Conservation (phyloP, 2,888 invertebrate genomes). For the Perdita meconis region DNA sequence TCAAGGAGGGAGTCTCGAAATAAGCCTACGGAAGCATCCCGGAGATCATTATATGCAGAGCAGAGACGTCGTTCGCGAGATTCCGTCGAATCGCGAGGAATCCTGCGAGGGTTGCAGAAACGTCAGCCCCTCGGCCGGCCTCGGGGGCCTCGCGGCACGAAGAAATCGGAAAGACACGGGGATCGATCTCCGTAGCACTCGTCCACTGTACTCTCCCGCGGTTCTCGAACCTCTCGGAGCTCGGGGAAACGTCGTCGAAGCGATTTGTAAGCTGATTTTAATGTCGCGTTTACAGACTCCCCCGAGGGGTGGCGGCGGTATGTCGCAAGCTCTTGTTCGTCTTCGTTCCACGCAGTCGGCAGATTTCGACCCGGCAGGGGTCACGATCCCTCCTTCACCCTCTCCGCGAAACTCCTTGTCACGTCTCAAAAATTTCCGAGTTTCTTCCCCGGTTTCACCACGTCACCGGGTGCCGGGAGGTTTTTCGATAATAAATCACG, state of each 20-base stretch:
- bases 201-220: slow-evolving; percentile 59
- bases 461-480: slow-evolving; percentile 55
- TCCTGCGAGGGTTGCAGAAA: slow-evolving; percentile 70
- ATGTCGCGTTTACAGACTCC: slow-evolving; percentile 77
- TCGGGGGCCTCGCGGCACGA: slow-evolving; percentile 34
- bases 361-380: slow-evolving; percentile 58
- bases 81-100: slow-evolving; percentile 67
- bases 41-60: slow-evolving; percentile 54
- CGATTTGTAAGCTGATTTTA: slow-evolving; percentile 80
- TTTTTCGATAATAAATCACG: slow-evolving; percentile 75
- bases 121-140: slow-evolving; percentile 9
- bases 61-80: slow-evolving; percentile 36
- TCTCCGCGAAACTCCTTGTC: slow-evolving; percentile 26
- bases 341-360: slow-evolving; percentile 59
- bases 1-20: slow-evolving; percentile 54
- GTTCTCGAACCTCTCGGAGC: slow-evolving; percentile 66
- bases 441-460: slow-evolving; percentile 45
- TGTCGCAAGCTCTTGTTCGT: slow-evolving; percentile 23
- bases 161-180: slow-evolving; percentile 45
- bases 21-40: slow-evolving; percentile 52
- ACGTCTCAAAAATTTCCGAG: slow-evolving; percentile 47
- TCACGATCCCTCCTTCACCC: slow-evolving; percentile 24
- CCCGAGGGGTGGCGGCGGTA: slow-evolving; percentile 40
- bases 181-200: slow-evolving; percentile 35
- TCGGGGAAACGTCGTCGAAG: slow-evolving; percentile 70